Evolutionary conservation across 2,797 vertebrate species (phyloP).

Genomic region (Microchirus variegatus): DNA sequence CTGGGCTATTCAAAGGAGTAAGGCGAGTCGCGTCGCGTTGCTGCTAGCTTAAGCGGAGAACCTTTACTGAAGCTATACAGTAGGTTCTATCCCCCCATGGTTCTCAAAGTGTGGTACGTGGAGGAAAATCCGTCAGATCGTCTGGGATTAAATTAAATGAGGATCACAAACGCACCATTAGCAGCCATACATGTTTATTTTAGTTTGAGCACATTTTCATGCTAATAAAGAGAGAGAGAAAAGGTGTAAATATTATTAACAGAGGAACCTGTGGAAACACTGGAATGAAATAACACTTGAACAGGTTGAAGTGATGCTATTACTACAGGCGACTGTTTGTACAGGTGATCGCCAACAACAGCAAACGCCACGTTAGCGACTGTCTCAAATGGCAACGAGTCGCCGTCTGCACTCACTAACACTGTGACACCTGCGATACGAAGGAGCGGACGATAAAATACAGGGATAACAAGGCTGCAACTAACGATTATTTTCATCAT

Average conservation of each 20-base stretch:
- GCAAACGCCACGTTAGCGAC: background rate
- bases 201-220: background rate
- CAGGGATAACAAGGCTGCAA: no score
- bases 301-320: background rate
- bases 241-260: conserved; percentile 12
- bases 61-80: no score
- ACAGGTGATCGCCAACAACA: conserved; percentile 17
- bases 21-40: no score
- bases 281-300: background rate
- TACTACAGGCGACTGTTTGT: conserved; percentile 4
- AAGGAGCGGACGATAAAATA: no score
- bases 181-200: conserved; percentile 8
- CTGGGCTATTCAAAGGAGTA: no score
- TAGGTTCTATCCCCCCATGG: no score
- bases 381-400: conserved; percentile 42
- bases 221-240: background rate
- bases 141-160: no score
- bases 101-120: no score
- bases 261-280: conserved; percentile 3
- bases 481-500: no score
- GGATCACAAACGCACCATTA: conserved; percentile 1
- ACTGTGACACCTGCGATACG: conserved; percentile 10
- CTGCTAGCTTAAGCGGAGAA: no score
- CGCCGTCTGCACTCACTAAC: background rate
- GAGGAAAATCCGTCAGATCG: no score